These are phyloP conservation scores for Paracanthobrama guichenoti DNA, from an alignment of 2,113 vertebrate genomes.

Conservation along the genomic window DNA sequence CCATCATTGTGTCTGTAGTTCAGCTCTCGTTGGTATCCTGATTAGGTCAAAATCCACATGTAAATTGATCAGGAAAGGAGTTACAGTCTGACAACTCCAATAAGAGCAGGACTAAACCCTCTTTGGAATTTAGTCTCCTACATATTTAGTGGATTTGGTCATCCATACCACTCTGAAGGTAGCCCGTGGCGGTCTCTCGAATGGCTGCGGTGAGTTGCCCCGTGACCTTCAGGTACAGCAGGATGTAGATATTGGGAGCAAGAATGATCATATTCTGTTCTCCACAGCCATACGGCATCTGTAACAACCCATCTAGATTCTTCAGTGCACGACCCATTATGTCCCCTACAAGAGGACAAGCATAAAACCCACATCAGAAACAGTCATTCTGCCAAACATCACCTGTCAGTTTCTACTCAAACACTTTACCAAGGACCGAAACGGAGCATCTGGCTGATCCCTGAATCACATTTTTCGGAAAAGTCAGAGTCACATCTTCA, in stretches of 20 bases:
- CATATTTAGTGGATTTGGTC: not conserved
- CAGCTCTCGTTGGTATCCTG: slow-evolving; percentile 86
- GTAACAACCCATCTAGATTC: slow-evolving; percentile 79
- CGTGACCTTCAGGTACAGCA: slow-evolving; percentile 80
- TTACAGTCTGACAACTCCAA: too few relatives aligned
- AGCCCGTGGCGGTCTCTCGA: not conserved
- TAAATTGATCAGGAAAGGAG: too few relatives aligned
- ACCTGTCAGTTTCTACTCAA: not conserved
- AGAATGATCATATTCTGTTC: slow-evolving; percentile 89
- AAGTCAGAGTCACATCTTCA: not conserved
- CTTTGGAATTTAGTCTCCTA: not conserved
- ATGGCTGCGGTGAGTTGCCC: slow-evolving; percentile 80
- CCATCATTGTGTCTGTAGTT: slow-evolving; percentile 79
- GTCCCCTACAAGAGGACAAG: slow-evolving; percentile 75
- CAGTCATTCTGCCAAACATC: not conserved
- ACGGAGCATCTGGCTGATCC: slow-evolving; percentile 78
- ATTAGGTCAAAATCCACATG: too few relatives aligned
- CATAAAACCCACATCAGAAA: not conserved
- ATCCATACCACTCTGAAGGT: not conserved
- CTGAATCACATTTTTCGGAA: slow-evolving; percentile 59
- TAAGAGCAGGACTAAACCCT: not conserved
- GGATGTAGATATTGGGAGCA: slow-evolving; percentile 86
- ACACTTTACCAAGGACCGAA: slow-evolving; percentile 76
- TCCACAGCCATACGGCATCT: slow-evolving; percentile 86
- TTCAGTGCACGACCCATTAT: slow-evolving; percentile 80